These are phyloP conservation scores for Malacoctenus gilli DNA, from an alignment of 2,797 vertebrate species.

Conservation along the genomic window DNA sequence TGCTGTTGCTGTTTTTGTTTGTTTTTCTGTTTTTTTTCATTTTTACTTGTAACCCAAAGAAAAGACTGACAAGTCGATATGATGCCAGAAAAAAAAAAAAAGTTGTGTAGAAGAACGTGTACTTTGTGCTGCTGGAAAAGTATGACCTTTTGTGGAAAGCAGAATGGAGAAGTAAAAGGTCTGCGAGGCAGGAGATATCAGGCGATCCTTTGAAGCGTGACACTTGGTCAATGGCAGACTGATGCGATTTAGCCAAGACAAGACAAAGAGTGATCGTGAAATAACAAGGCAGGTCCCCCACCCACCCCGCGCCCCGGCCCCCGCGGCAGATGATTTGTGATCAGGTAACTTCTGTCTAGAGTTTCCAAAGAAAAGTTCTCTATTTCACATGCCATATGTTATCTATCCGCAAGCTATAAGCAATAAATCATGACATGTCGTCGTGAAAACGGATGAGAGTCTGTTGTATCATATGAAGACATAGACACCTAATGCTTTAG, in stretches of 20 bases:
- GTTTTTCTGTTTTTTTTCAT: constrained; percentile 4
- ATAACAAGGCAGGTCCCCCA: constrained; percentile 61
- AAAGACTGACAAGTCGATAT: constrained; percentile 34
- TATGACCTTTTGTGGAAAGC: constrained; percentile 60
- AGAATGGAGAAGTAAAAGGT: constrained; percentile 59
- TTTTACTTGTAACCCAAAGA: constrained; percentile 4
- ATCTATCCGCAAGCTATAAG: too few relatives aligned
- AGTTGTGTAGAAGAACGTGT: constrained; percentile 30
- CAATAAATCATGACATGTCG: too few relatives aligned
- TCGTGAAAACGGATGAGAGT: too few relatives aligned
- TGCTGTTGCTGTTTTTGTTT: too few relatives aligned
- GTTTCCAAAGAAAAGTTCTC: constrained; percentile 9
- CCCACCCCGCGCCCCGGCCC: too few relatives aligned
- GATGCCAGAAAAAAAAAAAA: constrained; percentile 21
- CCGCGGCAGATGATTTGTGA: constrained; percentile 6
- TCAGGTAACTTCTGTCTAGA: constrained; percentile 12
- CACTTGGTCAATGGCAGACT: constrained; percentile 66
- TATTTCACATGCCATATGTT: too few relatives aligned
- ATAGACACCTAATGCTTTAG: neutral
- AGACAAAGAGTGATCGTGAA: constrained; percentile 58
- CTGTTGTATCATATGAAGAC: too few relatives aligned
- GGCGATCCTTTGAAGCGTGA: constrained; percentile 56
- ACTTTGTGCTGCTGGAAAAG: constrained; percentile 42
- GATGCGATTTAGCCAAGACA: constrained; percentile 59
- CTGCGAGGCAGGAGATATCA: constrained; percentile 48